These are phyloP conservation scores for Heteromormyrus szaboi DNA, from an alignment of 2,797 vertebrate species.

Conservation along the genomic window DNA sequence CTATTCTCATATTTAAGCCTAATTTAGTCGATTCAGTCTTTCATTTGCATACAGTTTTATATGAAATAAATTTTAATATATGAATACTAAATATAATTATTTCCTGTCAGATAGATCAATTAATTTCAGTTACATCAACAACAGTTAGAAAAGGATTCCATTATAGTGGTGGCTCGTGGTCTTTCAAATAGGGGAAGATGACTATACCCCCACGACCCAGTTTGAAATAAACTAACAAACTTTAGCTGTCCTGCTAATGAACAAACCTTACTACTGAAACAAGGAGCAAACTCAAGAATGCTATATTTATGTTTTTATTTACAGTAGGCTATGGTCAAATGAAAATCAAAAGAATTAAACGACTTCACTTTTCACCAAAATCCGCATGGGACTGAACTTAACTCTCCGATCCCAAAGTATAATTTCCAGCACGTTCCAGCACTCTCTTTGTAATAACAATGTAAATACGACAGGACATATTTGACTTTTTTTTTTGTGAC, in stretches of 20 bases:
- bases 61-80: not conserved
- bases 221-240: not conserved
- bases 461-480: not conserved
- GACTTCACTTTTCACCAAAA: not conserved
- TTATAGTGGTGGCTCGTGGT: not conserved
- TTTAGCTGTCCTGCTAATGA: not conserved
- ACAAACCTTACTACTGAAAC: not conserved
- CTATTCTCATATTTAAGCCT: not conserved
- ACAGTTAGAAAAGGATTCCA: not conserved
- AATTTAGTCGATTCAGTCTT: not conserved
- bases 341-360: not conserved
- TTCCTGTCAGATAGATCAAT: not conserved
- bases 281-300: not conserved
- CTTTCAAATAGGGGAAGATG: not conserved
- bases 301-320: not conserved
- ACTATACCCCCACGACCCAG: not conserved
- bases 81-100: not conserved
- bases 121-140: not conserved
- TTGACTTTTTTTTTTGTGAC: not conserved
- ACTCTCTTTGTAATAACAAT: not conserved
- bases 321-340: not conserved
- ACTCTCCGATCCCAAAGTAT: not conserved
- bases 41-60: not conserved
- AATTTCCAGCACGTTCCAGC: not conserved
- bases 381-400: not conserved